Base-by-base conservation (phyloP, 2,797 vertebrate genomes). In the Balearica regulorum region DNA sequence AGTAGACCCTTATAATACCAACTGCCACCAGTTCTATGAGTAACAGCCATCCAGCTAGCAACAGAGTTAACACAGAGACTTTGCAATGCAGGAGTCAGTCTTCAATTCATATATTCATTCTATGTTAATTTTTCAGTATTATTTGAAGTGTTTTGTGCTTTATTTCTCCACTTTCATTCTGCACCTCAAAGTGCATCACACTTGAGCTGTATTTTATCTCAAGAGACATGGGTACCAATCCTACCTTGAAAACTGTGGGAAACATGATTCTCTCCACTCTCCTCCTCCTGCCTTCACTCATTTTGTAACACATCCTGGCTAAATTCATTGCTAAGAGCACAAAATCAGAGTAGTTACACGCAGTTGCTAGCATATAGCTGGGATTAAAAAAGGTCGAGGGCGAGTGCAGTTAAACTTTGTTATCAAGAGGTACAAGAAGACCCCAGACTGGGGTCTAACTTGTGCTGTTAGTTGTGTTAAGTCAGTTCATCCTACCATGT, bases 231-330 rank as follows among this genome's bases (percentile, higher is more conserved):
- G 13, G 7, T 68, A 57, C 9, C 17, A 78, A 75, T 29, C 6
- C 5, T 65, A 37, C 8, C 26, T 57, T 83, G 60, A 84, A 73
- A 79, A 53, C 43, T 28, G 13, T 16, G 9, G 44, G 28, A 68
- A 69, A 60, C 60, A 22, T 4, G 5, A 5, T 76, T 73, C 10
- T 66, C 3, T 37, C 10, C 11, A 16, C 7, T 83, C 22, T 72
- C 6, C 8, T 41, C 0, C 9, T 72, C 6, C 8, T 55, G 13
- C 0, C 7, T 8, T 9, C 7, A 54, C 9, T 48, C 2, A 21
- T 58, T 70, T 51, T 39, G 9, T 70, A 87, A 81, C 7, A 41
- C 17, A 41, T 35, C 25, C 31, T 43, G 61, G 11, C 22, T 93
- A 61, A 80, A 46, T 15, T 4, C 5, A 76, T 62, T 77, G 35